Percentiles rank a stretch among this genome's conserved stretches.
Evolutionary conservation across 2,888 invertebrate genomes (phyloP).

Genomic region (Apamea monoglypha): DNA sequence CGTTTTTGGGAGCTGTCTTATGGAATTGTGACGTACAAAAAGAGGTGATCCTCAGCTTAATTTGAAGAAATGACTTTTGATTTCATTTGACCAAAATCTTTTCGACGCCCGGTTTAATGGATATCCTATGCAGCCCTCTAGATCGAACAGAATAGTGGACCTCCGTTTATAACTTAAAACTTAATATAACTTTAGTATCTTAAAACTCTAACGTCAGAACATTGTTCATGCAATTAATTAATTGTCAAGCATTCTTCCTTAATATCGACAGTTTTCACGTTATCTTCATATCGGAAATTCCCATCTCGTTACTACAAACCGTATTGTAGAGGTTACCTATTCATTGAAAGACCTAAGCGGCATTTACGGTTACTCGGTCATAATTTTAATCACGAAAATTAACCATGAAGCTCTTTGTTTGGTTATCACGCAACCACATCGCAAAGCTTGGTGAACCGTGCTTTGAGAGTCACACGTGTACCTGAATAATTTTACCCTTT

Average conservation of each 20-base stretch:
- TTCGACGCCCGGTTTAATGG: neutral
- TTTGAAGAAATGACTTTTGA: neutral
- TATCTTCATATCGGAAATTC: no score
- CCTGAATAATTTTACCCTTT: neutral
- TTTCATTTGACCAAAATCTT: neutral
- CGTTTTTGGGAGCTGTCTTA: neutral
- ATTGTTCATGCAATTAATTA: no score
- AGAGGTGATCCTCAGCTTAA: neutral
- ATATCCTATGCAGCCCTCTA: no score
- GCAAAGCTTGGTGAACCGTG: conserved; percentile 10
- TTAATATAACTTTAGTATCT: no score
- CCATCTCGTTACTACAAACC: no score
- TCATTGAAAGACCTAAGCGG: neutral
- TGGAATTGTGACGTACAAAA: neutral
- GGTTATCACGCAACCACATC: conserved; percentile 19
- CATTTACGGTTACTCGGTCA: neutral
- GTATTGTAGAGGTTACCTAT: neutral
- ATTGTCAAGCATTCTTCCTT: no score
- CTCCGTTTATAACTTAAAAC: no score
- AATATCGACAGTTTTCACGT: no score
- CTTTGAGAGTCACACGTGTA: no score
- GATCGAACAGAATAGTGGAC: neutral
- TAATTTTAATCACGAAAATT: conserved; percentile 10
- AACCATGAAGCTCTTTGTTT: conserved; percentile 14
- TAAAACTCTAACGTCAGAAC: no score